Evolutionary conservation across 2,797 vertebrate species (phyloP).

Genomic region (Intellagama lesueurii): DNA sequence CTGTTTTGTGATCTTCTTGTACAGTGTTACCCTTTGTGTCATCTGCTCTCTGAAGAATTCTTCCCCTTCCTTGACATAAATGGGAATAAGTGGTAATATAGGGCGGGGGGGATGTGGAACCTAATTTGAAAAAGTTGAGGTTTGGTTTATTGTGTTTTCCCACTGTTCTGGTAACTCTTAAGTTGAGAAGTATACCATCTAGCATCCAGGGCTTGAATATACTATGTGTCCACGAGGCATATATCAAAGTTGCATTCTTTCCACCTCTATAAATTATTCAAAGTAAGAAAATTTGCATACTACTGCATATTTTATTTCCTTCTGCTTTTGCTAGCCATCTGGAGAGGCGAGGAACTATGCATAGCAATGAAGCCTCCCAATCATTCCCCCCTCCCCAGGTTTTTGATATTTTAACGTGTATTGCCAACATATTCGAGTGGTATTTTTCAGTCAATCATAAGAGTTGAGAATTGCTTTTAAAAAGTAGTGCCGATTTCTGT

Average conservation of each 20-base stretch:
- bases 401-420: neutral
- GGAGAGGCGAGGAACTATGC: neutral
- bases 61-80: neutral
- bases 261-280: neutral
- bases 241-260: neutral
- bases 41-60: neutral
- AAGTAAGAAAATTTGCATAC: neutral
- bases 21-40: neutral
- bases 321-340: neutral
- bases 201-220: neutral
- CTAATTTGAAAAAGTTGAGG: neutral
- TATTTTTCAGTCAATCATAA: neutral
- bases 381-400: neutral
- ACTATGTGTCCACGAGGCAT: neutral
- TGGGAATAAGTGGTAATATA: neutral
- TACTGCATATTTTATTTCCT: neutral
- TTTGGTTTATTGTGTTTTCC: neutral
- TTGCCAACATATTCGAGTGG: neutral
- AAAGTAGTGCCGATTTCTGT: neutral
- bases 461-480: neutral
- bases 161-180: neutral
- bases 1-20: neutral
- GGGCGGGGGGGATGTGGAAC: too few relatives aligned
- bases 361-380: neutral
- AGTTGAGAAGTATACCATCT: neutral